These are phyloP conservation scores for Melitaea cinxia DNA, from an alignment of 1,140 invertebrate genomes.

Conservation along the genomic window DNA sequence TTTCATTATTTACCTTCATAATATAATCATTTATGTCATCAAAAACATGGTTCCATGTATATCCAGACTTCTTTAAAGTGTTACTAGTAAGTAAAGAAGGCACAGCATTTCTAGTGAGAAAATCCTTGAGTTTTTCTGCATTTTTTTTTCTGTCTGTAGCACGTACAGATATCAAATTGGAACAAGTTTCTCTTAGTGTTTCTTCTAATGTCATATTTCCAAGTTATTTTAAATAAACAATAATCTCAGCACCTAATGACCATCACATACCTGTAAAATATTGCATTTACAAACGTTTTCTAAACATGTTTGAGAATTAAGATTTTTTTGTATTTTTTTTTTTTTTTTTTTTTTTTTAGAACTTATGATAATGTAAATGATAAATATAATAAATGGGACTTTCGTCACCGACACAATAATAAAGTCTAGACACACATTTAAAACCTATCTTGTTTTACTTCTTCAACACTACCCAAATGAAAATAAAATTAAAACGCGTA, in stretches of 20 bases:
- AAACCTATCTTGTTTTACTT: no score
- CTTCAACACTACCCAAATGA: no score
- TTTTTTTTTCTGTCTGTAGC: constrained; percentile 64
- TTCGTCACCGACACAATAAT: no score
- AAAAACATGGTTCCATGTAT: constrained; percentile 69
- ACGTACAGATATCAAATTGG: constrained; percentile 51
- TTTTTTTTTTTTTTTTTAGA: no score
- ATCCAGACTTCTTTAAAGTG: constrained; percentile 56
- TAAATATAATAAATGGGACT: no score
- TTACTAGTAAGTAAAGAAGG: constrained; percentile 60
- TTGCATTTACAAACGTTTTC: no score
- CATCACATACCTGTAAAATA: background rate
- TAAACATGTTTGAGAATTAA: no score
- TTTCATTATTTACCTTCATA: constrained; percentile 54
- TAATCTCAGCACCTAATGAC: background rate
- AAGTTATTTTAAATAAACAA: background rate
- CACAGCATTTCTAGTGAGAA: constrained; percentile 62
- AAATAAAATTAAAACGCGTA: no score
- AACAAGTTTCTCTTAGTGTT: constrained; percentile 55
- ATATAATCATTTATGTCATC: constrained; percentile 67
- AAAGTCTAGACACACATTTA: no score
- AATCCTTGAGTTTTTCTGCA: constrained; percentile 67
- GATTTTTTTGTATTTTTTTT: no score
- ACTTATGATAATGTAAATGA: no score
- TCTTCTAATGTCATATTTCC: constrained; percentile 57